Conservation (phyloP, 37 sponge, comb jelly and placozoan genomes). For the Cliona cf. orientalis region DNA sequence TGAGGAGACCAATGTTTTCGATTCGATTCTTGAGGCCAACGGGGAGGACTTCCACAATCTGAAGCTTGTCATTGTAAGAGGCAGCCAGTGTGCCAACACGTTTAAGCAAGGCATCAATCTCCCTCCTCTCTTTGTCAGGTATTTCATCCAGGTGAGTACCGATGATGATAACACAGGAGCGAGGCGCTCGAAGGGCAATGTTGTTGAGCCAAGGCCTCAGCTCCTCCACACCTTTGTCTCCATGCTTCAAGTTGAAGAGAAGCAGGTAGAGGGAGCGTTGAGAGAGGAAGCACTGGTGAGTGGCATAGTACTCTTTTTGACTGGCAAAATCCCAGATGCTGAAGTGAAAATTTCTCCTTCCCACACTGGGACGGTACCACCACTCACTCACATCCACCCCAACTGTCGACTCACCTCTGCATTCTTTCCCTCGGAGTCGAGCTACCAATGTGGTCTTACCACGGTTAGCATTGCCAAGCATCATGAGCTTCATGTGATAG, state of each 20-base stretch:
- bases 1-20: constrained; percentile 75
- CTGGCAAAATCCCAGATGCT: constrained; percentile 98
- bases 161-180: constrained; percentile 83
- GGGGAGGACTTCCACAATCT: constrained; percentile 61
- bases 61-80: constrained; percentile 48
- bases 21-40: constrained; percentile 64
- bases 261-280: constrained; percentile 91
- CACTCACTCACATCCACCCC: constrained; percentile 94
- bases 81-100: constrained; percentile 43
- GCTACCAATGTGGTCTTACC: constrained; percentile 95
- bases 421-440: constrained; percentile 81
- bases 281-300: constrained; percentile 95
- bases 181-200: constrained; percentile 84
- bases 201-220: constrained; percentile 92
- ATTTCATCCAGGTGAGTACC: constrained; percentile 90
- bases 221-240: constrained; percentile 78
- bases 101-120: constrained; percentile 43
- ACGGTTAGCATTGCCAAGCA: constrained; percentile 81
- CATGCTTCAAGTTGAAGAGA: constrained; percentile 79
- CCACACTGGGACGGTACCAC: constrained; percentile 57
- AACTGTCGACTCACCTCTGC: constrained; percentile 89
- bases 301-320: constrained; percentile 95
- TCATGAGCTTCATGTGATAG: constrained; percentile 94
- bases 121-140: constrained; percentile 44
- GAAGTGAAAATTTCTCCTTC: constrained; percentile 65